Evolutionary conservation across 2,113 vertebrate species (phyloP).

Genomic region (Urocynchramus pylzowi): DNA sequence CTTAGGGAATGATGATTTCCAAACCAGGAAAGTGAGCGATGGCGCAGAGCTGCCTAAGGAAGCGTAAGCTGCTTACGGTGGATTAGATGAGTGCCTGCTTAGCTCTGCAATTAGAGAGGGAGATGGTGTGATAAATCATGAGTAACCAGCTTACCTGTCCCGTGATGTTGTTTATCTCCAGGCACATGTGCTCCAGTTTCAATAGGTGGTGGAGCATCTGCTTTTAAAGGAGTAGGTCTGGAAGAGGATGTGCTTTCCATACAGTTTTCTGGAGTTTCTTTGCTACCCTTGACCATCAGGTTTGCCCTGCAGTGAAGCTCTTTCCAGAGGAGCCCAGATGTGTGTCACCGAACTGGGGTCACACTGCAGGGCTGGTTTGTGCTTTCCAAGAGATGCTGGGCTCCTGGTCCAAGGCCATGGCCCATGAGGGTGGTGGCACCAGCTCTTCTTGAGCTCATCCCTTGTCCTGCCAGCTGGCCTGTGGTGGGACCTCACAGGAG

Average conservation of each 20-base stretch:
- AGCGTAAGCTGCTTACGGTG: background rate
- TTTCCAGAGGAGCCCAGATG: background rate
- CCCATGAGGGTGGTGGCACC: background rate
- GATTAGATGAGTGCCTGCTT: slow-evolving; percentile 35
- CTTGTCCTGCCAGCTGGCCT: fast-evolving
- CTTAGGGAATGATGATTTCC: background rate
- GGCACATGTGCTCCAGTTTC: background rate
- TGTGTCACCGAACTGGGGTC: fast-evolving
- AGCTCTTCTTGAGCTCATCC: no score
- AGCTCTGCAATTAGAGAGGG: slow-evolving; percentile 36
- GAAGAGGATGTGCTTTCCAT: fast-evolving
- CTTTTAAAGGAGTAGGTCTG: background rate
- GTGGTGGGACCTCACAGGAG: fast-evolving
- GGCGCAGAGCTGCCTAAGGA: background rate
- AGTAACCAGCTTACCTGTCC: slow-evolving; percentile 52
- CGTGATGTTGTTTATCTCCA: background rate
- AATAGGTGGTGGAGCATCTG: background rate
- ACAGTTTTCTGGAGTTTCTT: background rate
- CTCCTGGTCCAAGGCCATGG: fast-evolving
- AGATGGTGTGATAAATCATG: slow-evolving; percentile 17
- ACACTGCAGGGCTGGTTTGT: background rate
- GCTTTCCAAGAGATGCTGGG: background rate
- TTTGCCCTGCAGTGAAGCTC: background rate
- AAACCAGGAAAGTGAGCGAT: background rate
- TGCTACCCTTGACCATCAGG: fast-evolving